phyloP scores from a whole-genome alignment of 2,113 vertebrate species.

The Scartelaos histophorus region DNA sequence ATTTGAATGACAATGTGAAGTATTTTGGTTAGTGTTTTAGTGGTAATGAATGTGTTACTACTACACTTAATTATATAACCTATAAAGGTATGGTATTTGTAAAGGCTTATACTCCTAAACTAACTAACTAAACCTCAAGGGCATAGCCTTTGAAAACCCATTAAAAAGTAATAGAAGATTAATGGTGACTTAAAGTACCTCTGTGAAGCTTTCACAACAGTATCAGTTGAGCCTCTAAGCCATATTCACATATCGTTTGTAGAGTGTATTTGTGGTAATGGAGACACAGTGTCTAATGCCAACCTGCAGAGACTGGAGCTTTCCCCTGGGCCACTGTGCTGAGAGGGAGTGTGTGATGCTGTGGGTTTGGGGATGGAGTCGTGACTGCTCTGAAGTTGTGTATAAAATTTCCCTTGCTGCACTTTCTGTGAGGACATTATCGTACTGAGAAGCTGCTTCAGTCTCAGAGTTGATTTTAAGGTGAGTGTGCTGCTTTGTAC shows the following conservation, averaged over 20 bases:
- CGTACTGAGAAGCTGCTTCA: background rate
- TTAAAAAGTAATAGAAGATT: background rate
- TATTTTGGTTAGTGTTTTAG: background rate
- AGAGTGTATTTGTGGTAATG: slow-evolving; percentile 25
- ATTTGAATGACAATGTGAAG: background rate
- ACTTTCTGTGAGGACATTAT: background rate
- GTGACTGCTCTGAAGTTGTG: slow-evolving; percentile 14
- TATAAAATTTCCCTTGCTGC: background rate
- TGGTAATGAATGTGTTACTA: background rate
- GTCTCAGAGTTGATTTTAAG: background rate
- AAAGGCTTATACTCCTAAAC: background rate
- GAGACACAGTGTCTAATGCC: slow-evolving; percentile 45
- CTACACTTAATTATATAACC: background rate
- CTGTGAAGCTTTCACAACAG: slow-evolving; percentile 2
- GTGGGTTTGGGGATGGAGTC: background rate
- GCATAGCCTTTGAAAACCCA: background rate
- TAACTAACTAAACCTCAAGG: background rate
- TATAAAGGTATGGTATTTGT: background rate
- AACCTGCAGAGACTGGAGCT: slow-evolving; percentile 47
- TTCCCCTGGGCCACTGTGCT: slow-evolving; percentile 50
- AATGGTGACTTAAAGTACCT: background rate
- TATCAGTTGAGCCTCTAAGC: slow-evolving; percentile 3
- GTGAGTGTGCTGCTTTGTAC: background rate
- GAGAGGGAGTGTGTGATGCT: slow-evolving; percentile 16
- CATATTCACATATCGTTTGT: background rate